Conservation (phyloP, 2,113 vertebrate genomes). For the Maccullochella peelii region DNA sequence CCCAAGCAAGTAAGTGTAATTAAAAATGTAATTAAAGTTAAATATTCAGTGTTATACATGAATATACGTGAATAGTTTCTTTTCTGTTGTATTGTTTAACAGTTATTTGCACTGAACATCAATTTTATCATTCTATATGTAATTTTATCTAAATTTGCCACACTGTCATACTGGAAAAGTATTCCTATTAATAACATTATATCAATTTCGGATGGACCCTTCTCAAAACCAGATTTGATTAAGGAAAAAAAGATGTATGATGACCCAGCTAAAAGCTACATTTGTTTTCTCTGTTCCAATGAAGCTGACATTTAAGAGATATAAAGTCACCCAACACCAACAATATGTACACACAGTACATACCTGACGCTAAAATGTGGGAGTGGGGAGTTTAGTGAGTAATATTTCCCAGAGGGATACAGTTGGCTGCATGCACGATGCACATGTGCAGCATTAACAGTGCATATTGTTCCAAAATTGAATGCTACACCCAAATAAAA, state of each 20-base stretch:
- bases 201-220: neutral
- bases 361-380: neutral
- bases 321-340: neutral
- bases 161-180: neutral
- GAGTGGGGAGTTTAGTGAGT: neutral
- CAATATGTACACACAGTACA: neutral
- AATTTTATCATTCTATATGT: neutral
- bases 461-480: constrained; percentile 29
- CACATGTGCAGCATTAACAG: constrained; percentile 25
- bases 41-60: neutral
- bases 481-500: constrained; percentile 21
- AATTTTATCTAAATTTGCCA: neutral
- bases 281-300: neutral
- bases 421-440: neutral
- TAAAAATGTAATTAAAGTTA: neutral
- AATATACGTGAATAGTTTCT: neutral
- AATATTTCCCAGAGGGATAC: constrained; percentile 1
- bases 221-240: neutral
- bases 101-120: neutral
- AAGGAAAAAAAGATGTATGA: neutral
- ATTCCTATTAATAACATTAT: neutral
- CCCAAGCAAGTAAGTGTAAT: neutral
- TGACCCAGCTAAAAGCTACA: neutral
- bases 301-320: neutral
- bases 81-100: neutral